These are phyloP conservation scores for Chaetura pelagica DNA, from an alignment of 2,113 vertebrate genomes.

Conservation along the genomic window DNA sequence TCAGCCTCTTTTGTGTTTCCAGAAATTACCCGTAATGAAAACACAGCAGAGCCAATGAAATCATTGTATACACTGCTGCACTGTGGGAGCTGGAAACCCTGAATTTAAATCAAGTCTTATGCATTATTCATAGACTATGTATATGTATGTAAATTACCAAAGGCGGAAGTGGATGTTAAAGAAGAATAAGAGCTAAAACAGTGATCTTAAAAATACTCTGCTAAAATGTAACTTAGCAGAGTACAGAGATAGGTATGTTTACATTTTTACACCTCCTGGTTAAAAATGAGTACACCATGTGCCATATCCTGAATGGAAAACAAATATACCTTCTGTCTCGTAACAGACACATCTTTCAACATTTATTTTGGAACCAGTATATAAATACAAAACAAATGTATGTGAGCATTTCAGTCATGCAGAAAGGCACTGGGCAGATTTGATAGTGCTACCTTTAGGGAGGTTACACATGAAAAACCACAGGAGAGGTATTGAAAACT, in stretches of 20 bases:
- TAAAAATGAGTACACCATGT: background rate
- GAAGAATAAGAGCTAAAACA: slow-evolving; percentile 63
- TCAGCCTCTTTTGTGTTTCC: slow-evolving; percentile 73
- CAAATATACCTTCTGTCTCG: slow-evolving; percentile 23
- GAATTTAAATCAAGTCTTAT: slow-evolving; percentile 72
- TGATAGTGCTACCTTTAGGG: background rate
- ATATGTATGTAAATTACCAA: slow-evolving; percentile 78
- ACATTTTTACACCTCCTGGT: background rate
- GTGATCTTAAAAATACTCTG: slow-evolving; percentile 57
- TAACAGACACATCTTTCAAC: slow-evolving; percentile 25
- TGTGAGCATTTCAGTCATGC: background rate
- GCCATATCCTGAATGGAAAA: background rate
- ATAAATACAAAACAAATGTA: background rate
- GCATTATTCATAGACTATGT: slow-evolving; percentile 73
- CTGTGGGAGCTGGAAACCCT: slow-evolving; percentile 69
- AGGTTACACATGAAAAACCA: background rate
- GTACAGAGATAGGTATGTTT: background rate
- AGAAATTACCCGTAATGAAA: slow-evolving; percentile 79
- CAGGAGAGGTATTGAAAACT: background rate
- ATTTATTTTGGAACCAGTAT: background rate
- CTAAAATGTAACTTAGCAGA: slow-evolving; percentile 29
- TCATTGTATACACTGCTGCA: slow-evolving; percentile 69
- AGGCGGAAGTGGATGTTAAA: slow-evolving; percentile 58
- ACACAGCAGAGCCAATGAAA: slow-evolving; percentile 76
- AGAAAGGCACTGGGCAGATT: background rate